Evolutionary conservation across 1,140 invertebrate species (phyloP).

Genomic region (Pseudobourletiella spinata): DNA sequence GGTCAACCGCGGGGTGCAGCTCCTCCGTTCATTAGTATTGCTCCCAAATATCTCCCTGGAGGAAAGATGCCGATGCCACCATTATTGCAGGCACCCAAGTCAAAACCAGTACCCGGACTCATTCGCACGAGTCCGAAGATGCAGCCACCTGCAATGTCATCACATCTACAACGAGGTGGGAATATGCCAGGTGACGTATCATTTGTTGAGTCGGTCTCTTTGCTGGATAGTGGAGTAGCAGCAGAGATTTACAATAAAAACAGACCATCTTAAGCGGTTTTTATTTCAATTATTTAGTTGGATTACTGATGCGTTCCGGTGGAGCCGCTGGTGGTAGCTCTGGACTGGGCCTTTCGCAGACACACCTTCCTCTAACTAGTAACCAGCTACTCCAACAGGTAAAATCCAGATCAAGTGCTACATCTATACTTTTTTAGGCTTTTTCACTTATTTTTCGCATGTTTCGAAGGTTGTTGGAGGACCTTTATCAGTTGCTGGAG

Average conservation of each 20-base stretch:
- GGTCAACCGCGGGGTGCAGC: background rate
- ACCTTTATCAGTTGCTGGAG: conserved; percentile 1
- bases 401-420: background rate
- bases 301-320: conserved; percentile 19
- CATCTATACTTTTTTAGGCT: background rate
- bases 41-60: conserved; percentile 1
- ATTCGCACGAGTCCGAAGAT: conserved; percentile 30
- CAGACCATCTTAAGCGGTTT: no score
- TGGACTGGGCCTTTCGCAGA: conserved; percentile 8
- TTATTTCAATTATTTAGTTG: conserved; percentile 3
- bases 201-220: no score
- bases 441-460: background rate
- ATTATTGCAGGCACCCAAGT: conserved; percentile 29
- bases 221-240: no score
- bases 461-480: conserved; percentile 5
- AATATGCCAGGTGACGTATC: no score
- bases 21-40: conserved; percentile 4
- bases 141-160: conserved; percentile 1
- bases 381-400: conserved; percentile 29
- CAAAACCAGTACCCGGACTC: conserved; percentile 33
- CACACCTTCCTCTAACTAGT: conserved; percentile 14
- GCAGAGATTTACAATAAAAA: no score
- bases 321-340: background rate
- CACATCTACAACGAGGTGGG: conserved; percentile 27
- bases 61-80: conserved; percentile 24